Conservation (phyloP, 2,888 invertebrate species). For the Morpho deidamia region DNA sequence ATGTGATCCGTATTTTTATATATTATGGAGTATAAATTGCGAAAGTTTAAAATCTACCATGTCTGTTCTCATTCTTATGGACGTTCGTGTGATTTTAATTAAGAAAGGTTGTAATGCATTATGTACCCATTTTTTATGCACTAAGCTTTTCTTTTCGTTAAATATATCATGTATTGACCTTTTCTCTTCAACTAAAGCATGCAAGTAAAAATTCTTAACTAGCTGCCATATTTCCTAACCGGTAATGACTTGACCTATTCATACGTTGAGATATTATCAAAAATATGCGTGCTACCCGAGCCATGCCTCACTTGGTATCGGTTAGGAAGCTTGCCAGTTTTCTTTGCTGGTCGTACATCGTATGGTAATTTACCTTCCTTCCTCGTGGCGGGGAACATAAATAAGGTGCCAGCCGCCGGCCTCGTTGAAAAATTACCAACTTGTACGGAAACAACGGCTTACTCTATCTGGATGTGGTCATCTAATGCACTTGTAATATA, state of each 20-base stretch:
- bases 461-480: slow-evolving; percentile 24
- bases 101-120: too few relatives aligned
- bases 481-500: slow-evolving; percentile 21
- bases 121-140: too few relatives aligned
- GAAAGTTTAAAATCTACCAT: too few relatives aligned
- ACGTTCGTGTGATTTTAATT: too few relatives aligned
- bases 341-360: slow-evolving; percentile 62
- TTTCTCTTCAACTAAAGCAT: too few relatives aligned
- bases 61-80: too few relatives aligned
- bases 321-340: slow-evolving; percentile 42
- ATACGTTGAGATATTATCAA: slow-evolving; percentile 48
- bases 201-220: background rate
- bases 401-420: slow-evolving; percentile 63
- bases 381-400: slow-evolving; percentile 59
- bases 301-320: slow-evolving; percentile 31
- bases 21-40: too few relatives aligned
- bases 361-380: slow-evolving; percentile 74
- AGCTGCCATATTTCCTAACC: background rate
- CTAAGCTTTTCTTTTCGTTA: too few relatives aligned
- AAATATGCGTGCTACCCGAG: slow-evolving; percentile 21
- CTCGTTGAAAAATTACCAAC: slow-evolving; percentile 69
- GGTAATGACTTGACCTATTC: slow-evolving; percentile 22
- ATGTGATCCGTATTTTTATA: too few relatives aligned
- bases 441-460: slow-evolving; percentile 45
- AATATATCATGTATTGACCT: too few relatives aligned